Conservation (phyloP, 2,888 invertebrate species). For the Allophyes oxyacanthae region DNA sequence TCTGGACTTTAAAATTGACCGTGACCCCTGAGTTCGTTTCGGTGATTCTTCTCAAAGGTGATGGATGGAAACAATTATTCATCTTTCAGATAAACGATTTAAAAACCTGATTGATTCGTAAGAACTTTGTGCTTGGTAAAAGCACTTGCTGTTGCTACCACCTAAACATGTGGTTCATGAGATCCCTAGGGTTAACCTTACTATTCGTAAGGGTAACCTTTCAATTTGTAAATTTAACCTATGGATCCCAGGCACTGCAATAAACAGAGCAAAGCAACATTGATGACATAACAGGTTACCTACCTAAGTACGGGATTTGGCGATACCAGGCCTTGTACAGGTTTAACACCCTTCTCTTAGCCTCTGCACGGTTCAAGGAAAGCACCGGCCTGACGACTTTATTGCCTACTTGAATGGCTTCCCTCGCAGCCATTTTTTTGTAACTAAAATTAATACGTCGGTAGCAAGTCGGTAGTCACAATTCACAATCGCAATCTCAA, state of each 20-base stretch:
- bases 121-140: too few species aligned
- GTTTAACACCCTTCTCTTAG: constrained; percentile 94
- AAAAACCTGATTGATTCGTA: too few species aligned
- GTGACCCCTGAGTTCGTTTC: too few species aligned
- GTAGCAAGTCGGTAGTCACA: too few species aligned
- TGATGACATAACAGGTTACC: constrained; percentile 88
- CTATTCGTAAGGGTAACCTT: neutral
- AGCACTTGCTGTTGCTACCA: too few species aligned
- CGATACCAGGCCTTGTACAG: constrained; percentile 98
- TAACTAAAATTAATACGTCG: neutral
- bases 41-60: too few species aligned
- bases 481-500: constrained; percentile 13
- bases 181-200: too few species aligned
- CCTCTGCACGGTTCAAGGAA: constrained; percentile 93
- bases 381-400: constrained; percentile 96
- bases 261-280: constrained; percentile 14
- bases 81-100: too few species aligned
- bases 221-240: too few species aligned
- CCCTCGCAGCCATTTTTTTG: constrained; percentile 74
- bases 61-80: too few species aligned
- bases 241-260: neutral
- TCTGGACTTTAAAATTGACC: too few species aligned
- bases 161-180: too few species aligned
- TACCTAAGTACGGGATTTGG: constrained; percentile 96
- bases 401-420: constrained; percentile 81